Evolutionary conservation across 2,888 invertebrate genomes (phyloP), one percentile per base, ranked within the genome.

Genomic region (Strigamia crassipes): DNA sequence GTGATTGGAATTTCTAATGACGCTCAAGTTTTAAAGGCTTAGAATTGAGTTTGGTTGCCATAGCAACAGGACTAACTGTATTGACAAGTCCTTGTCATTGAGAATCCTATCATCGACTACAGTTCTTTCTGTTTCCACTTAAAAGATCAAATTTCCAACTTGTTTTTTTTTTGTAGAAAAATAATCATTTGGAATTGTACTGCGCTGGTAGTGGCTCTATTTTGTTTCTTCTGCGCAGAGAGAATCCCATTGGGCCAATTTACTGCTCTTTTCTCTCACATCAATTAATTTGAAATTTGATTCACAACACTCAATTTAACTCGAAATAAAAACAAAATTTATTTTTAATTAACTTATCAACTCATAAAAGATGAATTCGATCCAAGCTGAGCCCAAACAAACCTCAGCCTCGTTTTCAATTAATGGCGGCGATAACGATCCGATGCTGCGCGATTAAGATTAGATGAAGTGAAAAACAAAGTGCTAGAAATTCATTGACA

Each of bases 31-130:
- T 27, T 27, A 27, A 27, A 27, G 3, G 27, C 27, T 1, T 3
- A 46, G 46, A 66, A 66, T 66, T n/a, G 61, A 66, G 18, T 66
- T 38, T 66, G 21, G 61, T 66, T 21, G 3, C 61, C 61, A 66
- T 66, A 18, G 61, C 61, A 66, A 66, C 61, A 4, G 61, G 18
- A 12, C 61, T n/a, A 66, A 66, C 46, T 38, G 6, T 38, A 38
- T 38, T 38, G 38, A 38, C 38, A 38, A 38, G 38, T 38, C 38
- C 38, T 38, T 38, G 38, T 38, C 18, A 13, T 51, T 51, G 51
- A 51, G 51, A 51, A 51, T 51, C 51, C 6, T 18, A 13, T 13
- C 51, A 1, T 6, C 38, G 38, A 10, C 27, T 27, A 27, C 27
- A 38, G 38, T 38, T 38, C 10, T 51, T 8, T 51, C 10, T 15